These are phyloP conservation scores for Podilymbus podiceps DNA, from an alignment of 2,113 vertebrate species.

Conservation along the genomic window DNA sequence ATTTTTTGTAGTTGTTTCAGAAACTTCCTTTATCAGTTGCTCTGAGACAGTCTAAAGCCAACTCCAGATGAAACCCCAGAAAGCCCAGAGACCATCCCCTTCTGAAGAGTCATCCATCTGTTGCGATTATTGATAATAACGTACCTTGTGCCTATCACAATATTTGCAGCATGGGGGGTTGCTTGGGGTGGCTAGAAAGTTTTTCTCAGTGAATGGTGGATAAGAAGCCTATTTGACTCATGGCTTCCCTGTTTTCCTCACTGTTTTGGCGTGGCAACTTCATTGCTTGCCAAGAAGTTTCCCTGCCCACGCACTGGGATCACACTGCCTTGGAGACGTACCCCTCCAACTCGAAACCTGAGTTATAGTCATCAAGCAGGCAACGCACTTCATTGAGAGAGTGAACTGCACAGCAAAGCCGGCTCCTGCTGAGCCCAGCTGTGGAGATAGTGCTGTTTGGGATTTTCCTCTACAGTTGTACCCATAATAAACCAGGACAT, in stretches of 20 bases:
- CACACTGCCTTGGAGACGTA: neutral
- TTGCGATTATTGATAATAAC: neutral
- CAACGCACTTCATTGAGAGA: neutral
- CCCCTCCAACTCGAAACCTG: neutral
- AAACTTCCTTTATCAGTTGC: neutral
- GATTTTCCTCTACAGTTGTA: neutral
- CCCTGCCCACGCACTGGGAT: neutral
- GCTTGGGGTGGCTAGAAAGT: neutral
- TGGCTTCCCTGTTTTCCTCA: neutral
- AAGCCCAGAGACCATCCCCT: neutral
- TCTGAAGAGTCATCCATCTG: neutral
- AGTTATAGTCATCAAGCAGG: neutral
- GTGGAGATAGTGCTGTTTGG: neutral
- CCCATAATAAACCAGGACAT: neutral
- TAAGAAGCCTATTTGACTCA: neutral
- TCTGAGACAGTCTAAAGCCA: neutral
- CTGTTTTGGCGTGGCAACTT: neutral
- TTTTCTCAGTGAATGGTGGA: neutral
- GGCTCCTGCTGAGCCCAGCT: slow-evolving; percentile 54
- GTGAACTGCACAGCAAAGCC: neutral
- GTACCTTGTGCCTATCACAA: neutral
- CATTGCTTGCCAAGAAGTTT: neutral
- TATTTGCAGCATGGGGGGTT: neutral
- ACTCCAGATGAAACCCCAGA: neutral
- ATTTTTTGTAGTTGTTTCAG: neutral